Base-by-base conservation (phyloP, 2,113 vertebrate genomes). In the Natator depressus region DNA sequence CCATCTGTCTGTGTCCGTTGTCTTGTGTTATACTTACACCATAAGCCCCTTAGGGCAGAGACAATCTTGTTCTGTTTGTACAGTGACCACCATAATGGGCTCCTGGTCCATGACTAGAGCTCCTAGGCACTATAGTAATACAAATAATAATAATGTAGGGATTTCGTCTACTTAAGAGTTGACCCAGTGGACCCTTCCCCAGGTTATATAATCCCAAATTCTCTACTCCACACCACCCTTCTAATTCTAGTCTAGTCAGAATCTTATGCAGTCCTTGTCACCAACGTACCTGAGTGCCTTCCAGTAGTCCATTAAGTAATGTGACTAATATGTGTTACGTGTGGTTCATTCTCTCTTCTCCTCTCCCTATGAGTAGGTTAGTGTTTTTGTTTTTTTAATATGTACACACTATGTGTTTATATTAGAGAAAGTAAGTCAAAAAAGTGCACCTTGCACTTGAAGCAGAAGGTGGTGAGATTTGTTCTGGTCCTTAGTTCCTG, bases 191-290 rank as follows among this genome's bases (percentile, higher is more conserved):
- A 84, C 10, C 50, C 10, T 46, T 80, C 29, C 46, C 3, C 86
- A 8, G 27, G 90, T 80, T 87, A 31, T 51, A 10, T 46, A 89
- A 79, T 49, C 84, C 24, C 13, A 38, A 75, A 25, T 46, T 20
- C 38, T 42, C 38, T 75, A 42, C 22, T 75, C n/a, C n/a, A 46
- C 22, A 25, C 10, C 20, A 75, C n/a, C 5, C 10, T 42, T 75
- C 38, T 38, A 55, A 75, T 10, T 75, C 1, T 0, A 3, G 76
- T 93, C 31, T 0, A 3, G 80, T 91, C 31, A 55, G 82, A n/a
- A 14, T 91, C 20, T 65, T 53, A 79, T 75, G 6, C 55, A 53
- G 49, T 5, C 13, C 19, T 29, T 78, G 49, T 10, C 12, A 20
- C 85, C 47, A 49, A 10, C 5, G 22, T 42, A 25, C 12, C 38